Percentiles rank a stretch among this genome's conserved stretches.
These are phyloP conservation scores for Molorchus minor DNA, from an alignment of 2,888 invertebrate genomes.

Conservation along the genomic window DNA sequence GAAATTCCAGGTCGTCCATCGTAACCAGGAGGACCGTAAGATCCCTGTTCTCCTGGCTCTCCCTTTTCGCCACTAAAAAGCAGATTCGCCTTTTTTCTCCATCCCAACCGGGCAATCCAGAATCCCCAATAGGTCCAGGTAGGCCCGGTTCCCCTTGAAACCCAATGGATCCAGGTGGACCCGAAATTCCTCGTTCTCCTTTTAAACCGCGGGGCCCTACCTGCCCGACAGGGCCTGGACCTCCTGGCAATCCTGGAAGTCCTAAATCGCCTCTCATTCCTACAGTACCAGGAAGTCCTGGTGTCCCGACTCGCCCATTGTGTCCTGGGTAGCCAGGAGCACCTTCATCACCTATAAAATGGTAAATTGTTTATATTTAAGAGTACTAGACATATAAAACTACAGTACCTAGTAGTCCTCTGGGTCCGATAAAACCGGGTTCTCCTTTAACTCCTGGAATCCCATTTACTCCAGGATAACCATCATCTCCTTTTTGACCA, in stretches of 20 bases:
- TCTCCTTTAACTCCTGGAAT: conserved; percentile 55
- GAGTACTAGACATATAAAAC: conserved; percentile 3
- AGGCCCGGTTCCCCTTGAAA: conserved; percentile 50
- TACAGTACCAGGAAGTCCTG: conserved; percentile 66
- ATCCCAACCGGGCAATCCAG: conserved; percentile 58
- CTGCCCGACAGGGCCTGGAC: conserved; percentile 49
- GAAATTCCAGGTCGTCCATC: conserved; percentile 47
- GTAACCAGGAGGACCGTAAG: conserved; percentile 46
- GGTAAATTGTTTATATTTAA: conserved; percentile 5
- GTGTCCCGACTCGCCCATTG: conserved; percentile 53
- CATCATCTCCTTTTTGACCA: conserved; percentile 57
- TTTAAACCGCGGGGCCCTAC: conserved; percentile 45
- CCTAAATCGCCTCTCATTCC: conserved; percentile 63
- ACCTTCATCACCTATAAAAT: conserved; percentile 55
- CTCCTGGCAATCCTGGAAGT: conserved; percentile 59
- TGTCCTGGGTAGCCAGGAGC: conserved; percentile 59
- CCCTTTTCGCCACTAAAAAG: conserved; percentile 73
- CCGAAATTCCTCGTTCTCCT: conserved; percentile 63
- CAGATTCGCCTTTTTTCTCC: too few species aligned
- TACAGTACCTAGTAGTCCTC: conserved; percentile 48
- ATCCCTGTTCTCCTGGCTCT: conserved; percentile 61
- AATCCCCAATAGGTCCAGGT: conserved; percentile 59
- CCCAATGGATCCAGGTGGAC: conserved; percentile 53
- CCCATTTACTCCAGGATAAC: conserved; percentile 52
- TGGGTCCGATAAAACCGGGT: conserved; percentile 50